Conservation (phyloP, 2,888 invertebrate genomes). For the Smittia aterrima region DNA sequence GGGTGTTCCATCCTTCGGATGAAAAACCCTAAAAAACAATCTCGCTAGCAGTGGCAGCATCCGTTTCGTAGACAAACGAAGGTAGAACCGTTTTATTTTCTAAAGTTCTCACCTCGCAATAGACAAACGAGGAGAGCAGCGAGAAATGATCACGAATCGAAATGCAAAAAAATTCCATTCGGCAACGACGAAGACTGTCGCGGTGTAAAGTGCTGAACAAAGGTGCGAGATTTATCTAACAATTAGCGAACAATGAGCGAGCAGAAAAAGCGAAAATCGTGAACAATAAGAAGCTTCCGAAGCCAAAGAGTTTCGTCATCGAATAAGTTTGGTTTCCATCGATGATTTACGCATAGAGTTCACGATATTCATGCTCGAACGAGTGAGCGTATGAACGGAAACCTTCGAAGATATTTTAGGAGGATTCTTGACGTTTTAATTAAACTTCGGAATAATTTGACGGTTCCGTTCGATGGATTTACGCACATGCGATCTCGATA, state of each 20-base stretch:
- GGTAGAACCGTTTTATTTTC: too few species aligned
- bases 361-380: not conserved
- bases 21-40: too few species aligned
- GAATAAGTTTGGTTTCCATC: not conserved
- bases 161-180: not conserved
- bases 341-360: not conserved
- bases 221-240: conserved; percentile 18
- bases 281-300: not conserved
- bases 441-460: not conserved
- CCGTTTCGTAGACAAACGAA: too few species aligned
- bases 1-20: too few species aligned
- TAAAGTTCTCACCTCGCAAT: too few species aligned
- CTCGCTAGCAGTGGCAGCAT: too few species aligned
- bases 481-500: conserved; percentile 13
- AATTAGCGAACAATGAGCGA: conserved; percentile 7
- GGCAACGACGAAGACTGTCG: not conserved
- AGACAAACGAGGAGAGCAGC: not conserved
- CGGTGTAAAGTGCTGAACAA: not conserved
- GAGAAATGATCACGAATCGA: not conserved
- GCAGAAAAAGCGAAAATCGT: not conserved
- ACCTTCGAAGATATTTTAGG: not conserved
- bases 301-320: not conserved
- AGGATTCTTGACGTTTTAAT: conserved; percentile 25
- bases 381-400: not conserved
- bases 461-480: conserved; percentile 11